These are phyloP conservation scores for Hydrotaea diabolus DNA, from an alignment of 2,888 invertebrate genomes.

Conservation along the genomic window DNA sequence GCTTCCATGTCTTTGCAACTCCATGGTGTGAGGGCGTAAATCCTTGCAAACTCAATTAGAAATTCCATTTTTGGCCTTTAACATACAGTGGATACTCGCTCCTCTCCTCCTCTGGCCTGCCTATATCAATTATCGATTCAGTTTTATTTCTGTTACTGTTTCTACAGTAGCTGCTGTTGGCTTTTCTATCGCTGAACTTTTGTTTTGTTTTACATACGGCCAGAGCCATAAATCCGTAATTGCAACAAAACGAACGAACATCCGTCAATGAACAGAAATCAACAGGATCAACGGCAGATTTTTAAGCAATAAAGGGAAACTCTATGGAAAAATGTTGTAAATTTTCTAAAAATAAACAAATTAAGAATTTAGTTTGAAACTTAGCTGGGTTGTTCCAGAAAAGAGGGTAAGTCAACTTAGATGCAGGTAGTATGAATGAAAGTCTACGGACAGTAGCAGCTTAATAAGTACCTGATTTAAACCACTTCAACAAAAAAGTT, in stretches of 20 bases:
- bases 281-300: too few relatives aligned
- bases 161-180: background rate
- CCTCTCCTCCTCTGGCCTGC: constrained; percentile 72
- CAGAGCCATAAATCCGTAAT: constrained; percentile 46
- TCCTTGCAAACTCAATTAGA: constrained; percentile 79
- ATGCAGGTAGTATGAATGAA: too few relatives aligned
- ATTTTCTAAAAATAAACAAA: too few relatives aligned
- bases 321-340: too few relatives aligned
- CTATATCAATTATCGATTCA: constrained; percentile 78
- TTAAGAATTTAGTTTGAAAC: too few relatives aligned
- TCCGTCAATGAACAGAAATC: too few relatives aligned
- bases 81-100: constrained; percentile 69
- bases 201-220: background rate
- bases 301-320: too few relatives aligned
- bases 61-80: constrained; percentile 79
- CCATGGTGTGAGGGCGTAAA: constrained; percentile 70
- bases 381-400: too few relatives aligned
- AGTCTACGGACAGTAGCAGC: too few relatives aligned
- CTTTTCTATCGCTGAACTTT: background rate
- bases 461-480: too few relatives aligned
- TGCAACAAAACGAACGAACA: constrained; percentile 58
- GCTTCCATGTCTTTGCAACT: constrained; percentile 56
- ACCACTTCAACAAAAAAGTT: too few relatives aligned
- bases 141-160: constrained; percentile 42
- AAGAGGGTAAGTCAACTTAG: too few relatives aligned